A percentile compares a stretch with the other conserved stretches of the same genome.
Evolutionary conservation across 2,797 vertebrate genomes (phyloP).

Genomic region (Premnoplex brunnescens): DNA sequence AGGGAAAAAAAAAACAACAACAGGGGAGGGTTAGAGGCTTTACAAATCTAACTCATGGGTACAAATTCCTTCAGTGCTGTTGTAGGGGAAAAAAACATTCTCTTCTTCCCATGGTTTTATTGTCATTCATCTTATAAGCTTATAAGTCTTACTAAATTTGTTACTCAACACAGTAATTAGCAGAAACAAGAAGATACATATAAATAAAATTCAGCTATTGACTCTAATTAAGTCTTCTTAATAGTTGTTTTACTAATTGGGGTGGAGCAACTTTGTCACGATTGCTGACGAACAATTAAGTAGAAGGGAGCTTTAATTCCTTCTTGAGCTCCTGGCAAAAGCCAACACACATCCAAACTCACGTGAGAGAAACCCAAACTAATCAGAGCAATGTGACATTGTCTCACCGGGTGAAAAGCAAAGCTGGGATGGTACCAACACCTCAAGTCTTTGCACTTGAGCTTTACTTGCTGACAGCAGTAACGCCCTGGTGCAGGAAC

Average conservation of each 20-base stretch:
- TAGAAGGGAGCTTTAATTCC: background rate
- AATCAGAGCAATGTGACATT: background rate
- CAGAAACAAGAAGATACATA: background rate
- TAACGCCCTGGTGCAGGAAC: background rate
- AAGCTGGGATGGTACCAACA: background rate
- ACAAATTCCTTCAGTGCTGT: background rate
- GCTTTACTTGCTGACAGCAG: fast-evolving
- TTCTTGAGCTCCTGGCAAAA: background rate
- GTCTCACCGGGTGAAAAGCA: background rate
- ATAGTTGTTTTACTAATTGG: background rate
- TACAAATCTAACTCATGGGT: background rate
- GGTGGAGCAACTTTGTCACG: background rate
- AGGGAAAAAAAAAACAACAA: background rate
- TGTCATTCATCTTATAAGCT: background rate
- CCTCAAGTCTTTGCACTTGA: background rate
- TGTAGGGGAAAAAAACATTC: background rate
- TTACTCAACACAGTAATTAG: background rate
- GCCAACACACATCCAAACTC: background rate
- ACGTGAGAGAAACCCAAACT: background rate
- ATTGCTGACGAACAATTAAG: background rate
- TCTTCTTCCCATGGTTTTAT: background rate
- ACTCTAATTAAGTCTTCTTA: background rate
- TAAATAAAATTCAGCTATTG: background rate
- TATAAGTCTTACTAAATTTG: background rate
- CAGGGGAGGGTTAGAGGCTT: background rate